Conservation (phyloP, 2,113 vertebrate species). For the Pterophyllum scalare region DNA sequence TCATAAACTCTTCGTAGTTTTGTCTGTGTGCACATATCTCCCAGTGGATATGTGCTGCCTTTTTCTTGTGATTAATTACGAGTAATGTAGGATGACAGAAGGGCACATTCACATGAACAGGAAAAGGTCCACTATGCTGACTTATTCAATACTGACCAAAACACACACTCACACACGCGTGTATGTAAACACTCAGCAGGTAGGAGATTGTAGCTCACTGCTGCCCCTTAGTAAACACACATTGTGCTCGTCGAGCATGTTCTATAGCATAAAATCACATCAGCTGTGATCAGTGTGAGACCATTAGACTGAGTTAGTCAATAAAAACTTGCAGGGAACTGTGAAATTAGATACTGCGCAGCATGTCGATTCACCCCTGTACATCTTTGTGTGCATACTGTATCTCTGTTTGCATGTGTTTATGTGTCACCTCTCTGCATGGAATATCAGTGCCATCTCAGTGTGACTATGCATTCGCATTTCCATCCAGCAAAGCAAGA, state of each 20-base stretch:
- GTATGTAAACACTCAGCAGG: conserved; percentile 8
- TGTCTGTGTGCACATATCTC: conserved; percentile 44
- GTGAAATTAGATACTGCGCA: conserved; percentile 39
- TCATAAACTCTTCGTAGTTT: conserved; percentile 49
- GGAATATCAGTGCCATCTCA: conserved; percentile 26
- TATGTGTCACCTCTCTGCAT: conserved; percentile 30
- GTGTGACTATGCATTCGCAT: conserved; percentile 43
- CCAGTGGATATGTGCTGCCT: conserved; percentile 52
- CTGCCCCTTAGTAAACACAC: not conserved
- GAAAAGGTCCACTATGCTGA: conserved; percentile 26
- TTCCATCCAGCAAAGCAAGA: conserved; percentile 41
- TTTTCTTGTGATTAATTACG: conserved; percentile 72
- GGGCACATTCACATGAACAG: conserved; percentile 45
- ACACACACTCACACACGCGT: not conserved
- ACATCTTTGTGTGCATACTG: conserved; percentile 7
- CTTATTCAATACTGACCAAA: conserved; percentile 14
- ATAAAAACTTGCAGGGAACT: conserved; percentile 39
- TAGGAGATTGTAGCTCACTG: not conserved
- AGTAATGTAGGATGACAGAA: conserved; percentile 76
- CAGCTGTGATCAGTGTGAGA: conserved; percentile 27
- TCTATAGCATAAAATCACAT: conserved; percentile 22
- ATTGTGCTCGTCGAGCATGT: not conserved
- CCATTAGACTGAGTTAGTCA: conserved; percentile 28
- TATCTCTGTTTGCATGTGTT: not conserved
- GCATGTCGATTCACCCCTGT: conserved; percentile 33